Conservation (phyloP, 2,888 invertebrate genomes). For the Scaptomyza cyrtandrae region DNA sequence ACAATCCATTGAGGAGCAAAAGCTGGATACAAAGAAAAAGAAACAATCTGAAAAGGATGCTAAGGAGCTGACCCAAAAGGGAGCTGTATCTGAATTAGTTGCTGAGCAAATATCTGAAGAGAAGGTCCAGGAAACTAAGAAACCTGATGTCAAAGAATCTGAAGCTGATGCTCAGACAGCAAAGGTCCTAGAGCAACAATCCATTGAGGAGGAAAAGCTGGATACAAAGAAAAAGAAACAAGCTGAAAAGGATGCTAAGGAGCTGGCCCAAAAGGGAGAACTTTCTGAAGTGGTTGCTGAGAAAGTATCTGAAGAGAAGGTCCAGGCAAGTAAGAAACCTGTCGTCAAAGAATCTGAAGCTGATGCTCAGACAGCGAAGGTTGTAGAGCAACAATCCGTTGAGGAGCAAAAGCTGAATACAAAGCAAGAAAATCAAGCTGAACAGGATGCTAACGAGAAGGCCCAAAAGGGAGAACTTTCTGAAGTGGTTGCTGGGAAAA, state of each 20-base stretch:
- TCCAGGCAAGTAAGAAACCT: constrained; percentile 14
- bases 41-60: neutral
- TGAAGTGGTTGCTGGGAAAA: constrained; percentile 37
- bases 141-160: neutral
- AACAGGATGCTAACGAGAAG: constrained; percentile 1
- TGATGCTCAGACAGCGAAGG: constrained; percentile 22
- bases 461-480: constrained; percentile 19
- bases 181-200: too few species aligned
- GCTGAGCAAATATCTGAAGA: neutral
- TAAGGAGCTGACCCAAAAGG: neutral
- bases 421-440: constrained; percentile 30
- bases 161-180: constrained; percentile 6
- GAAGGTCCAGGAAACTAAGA: neutral
- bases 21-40: neutral
- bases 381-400: constrained; percentile 17
- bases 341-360: constrained; percentile 12
- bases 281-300: constrained; percentile 36
- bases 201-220: neutral
- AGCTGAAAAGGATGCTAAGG: neutral
- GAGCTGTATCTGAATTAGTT: neutral
- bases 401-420: constrained; percentile 19
- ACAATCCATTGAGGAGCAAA: neutral
- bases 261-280: constrained; percentile 18
- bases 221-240: neutral
- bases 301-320: constrained; percentile 46